Base-by-base conservation (phyloP, 1,140 invertebrate species). In the Drosophila funebris region DNA sequence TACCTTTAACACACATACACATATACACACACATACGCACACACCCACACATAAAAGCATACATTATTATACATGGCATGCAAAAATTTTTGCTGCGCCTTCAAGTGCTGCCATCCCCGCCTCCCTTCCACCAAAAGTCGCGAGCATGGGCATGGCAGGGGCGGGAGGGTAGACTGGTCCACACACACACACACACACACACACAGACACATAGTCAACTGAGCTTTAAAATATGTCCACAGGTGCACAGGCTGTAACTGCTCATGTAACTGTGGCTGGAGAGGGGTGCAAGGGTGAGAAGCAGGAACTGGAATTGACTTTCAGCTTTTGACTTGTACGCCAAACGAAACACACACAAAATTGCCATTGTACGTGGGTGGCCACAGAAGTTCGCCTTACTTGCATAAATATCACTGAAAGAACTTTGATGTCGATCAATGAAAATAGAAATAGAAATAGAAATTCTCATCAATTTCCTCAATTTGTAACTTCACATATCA, bases 151-250 rank as follows among this genome's bases (percentile, higher is more conserved):
- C 56, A 46, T 52, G 44, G 69, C 52, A 58, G 20, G 0, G 41
- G 56, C 20, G 13, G 11, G 54, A 36, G 48, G 20, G 22, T 46
- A 11, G 20, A 48, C 39, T 54, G 58, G 31, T 46, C 8, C 53
- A 50, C 54, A 57, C 52, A 56, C 63, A 60, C 33, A 20, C 16
- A 31, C 48, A 24, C 48, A 22, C 60, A 33, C 60, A 13, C 22
- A n/a, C 22, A 29, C 24, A 20, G 5, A 39, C 27, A 54, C 36
- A 37, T n/a, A 52, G 75, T 29, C 54, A 69, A 67, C 48, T 67
- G 76, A 70, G 69, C 81, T 78, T 87, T 81, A 87, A 85, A 85
- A 78, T 85, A 78, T 85, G 77, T 85, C 81, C 81, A 85, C 81
- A 77, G 81, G 77, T 87, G 77, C 66, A 80, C 68, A 67, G 53